Evolutionary conservation across 2,113 vertebrate genomes (phyloP), one percentile per base, ranked within the genome.

Genomic region (Suncus etruscus): DNA sequence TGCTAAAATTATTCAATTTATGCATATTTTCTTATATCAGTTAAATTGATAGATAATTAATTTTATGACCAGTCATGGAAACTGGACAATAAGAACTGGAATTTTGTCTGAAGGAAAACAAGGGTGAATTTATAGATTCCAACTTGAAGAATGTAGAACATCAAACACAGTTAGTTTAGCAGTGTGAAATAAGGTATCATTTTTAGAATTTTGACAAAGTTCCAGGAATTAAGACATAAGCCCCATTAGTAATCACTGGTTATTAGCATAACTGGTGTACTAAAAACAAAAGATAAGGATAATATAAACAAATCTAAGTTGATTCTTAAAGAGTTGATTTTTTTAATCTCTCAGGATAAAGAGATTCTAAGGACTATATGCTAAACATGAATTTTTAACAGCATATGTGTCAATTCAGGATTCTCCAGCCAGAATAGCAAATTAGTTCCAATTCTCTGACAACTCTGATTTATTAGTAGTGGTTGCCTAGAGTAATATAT

Each of bases 401-500:
- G 11, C 45, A 76, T 20, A 69, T 51, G 31, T 22, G 8, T 83
- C 86, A 90, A 31, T 92, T 95, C 66, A 86, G 69, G 39, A 70
- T n/a, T 86, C 73, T 69, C 63, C 31, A 87, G 72, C n/a, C 39
- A 94, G 66, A 72, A 90, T 74, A 54, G 90, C 74, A 94, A 94
- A 91, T 68, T 70, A 90, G 29, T 83, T 89, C 84, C 68, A 94
- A 91, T 29, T 79, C 89, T 87, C 61, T 83, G 82, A 77, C 31
- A 83, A 90, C 9, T 76, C 45, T 90, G 91, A 76, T 94, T 87
- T 91, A 90, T 86, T 85, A 77, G n/a, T 66, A 47, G 50, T n/a
- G 12, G 8, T 75, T 94, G 27, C 15, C 61, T 68, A 48, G n/a
- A 79, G 78, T 82, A 83, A 87, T 47, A 89, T 29, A 50, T 22